These are phyloP conservation scores for Drymonia ruficornis DNA, from an alignment of 2,888 invertebrate genomes.

Conservation along the genomic window DNA sequence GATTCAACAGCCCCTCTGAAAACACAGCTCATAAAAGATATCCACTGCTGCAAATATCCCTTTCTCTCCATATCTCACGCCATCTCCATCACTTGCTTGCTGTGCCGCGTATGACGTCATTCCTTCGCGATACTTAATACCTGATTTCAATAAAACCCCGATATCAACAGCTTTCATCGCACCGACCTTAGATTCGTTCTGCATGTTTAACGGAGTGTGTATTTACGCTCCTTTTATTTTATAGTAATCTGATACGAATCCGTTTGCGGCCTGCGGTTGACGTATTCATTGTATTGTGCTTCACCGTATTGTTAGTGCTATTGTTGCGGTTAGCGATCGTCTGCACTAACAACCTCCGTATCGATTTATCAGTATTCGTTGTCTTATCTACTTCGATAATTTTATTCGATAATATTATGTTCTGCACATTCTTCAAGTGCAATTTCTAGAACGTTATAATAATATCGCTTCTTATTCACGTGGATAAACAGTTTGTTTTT, in stretches of 20 bases:
- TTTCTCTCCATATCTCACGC: too few species aligned
- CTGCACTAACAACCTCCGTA: slow-evolving; percentile 34
- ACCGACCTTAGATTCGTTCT: slow-evolving; percentile 58
- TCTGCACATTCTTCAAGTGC: slow-evolving; percentile 10
- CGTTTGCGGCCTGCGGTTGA: slow-evolving; percentile 51
- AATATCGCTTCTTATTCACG: background rate
- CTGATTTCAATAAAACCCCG: slow-evolving; percentile 21
- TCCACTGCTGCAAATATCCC: too few species aligned
- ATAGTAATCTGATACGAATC: slow-evolving; percentile 60
- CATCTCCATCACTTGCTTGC: too few species aligned
- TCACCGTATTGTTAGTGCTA: slow-evolving; percentile 31
- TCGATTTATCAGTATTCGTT: slow-evolving; percentile 51
- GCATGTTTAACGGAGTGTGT: slow-evolving; percentile 66
- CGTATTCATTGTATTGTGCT: slow-evolving; percentile 45
- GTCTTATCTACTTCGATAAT: slow-evolving; percentile 38
- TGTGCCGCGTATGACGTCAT: too few species aligned
- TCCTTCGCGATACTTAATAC: slow-evolving; percentile 17
- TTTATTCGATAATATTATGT: slow-evolving; percentile 24
- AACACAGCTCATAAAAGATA: too few species aligned
- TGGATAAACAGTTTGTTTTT: slow-evolving; percentile 10
- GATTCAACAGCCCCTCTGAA: too few species aligned
- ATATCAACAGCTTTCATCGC: slow-evolving; percentile 54
- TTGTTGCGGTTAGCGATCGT: slow-evolving; percentile 43
- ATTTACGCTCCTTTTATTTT: slow-evolving; percentile 70
- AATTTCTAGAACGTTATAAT: slow-evolving; percentile 11